Base-by-base conservation (phyloP, 2,888 invertebrate species). In the Hedya salicella region DNA sequence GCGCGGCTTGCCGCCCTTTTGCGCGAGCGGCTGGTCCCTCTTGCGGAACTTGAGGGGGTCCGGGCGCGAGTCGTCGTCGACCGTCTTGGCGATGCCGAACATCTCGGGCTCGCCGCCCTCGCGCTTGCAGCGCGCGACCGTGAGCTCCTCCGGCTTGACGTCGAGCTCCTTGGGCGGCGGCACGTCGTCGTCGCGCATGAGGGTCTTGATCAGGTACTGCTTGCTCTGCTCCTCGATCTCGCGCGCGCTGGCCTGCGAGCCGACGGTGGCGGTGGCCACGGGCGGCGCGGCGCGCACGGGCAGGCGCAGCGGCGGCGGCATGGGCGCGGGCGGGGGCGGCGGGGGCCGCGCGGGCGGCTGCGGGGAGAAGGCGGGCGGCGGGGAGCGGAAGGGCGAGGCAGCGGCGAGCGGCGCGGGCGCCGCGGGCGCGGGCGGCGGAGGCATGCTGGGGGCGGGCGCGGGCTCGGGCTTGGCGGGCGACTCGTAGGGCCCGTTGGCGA, bases 191-290 rank as follows among this genome's bases (percentile, higher is more conserved):
- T 97, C 95, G 44, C 97, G 96, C 71, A 98, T 97, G 69, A 97
- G 93, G 0, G 98, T 97, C 92, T 98, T 98, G 75, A 98, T 97
- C 49, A 98, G 94, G 92, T 96, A 96, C 89, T 96, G 96, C 77
- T 95, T 94, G 83, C 94, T 94, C 79, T 95, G 95, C 68, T 95
- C 95, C 68, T 93, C 93, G 52, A 94, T 94, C 59, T 94, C 94
- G 79, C 93, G 84, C 79, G 94, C 76, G 74, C 93, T 76, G 76
- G 89, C 85, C 84, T 94, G 79, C 0, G 89, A 89, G 68, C 88
- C 91, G 13, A 91, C 93, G 64, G 91, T 86, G 71, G 93, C 83
- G 57, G 93, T 88, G 71, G 86, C 74, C 0, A 88, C 89, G 0
- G 88, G 83, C 1, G 80, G 75, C 2, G 78, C 76, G 9, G 86